Base-by-base conservation (phyloP, 2,888 invertebrate genomes). In the Agonopterix arenella region DNA sequence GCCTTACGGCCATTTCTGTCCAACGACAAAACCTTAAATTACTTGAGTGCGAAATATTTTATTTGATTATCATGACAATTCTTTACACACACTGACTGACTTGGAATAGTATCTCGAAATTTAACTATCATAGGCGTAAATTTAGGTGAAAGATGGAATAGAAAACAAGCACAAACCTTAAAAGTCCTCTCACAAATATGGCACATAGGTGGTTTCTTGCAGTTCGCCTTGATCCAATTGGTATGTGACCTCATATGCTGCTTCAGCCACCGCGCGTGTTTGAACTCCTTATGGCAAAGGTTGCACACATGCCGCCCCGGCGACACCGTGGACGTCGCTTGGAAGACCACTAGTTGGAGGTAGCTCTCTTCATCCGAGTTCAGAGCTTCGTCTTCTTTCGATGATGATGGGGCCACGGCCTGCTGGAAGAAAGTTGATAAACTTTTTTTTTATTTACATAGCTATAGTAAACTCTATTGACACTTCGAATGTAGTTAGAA, bases 171-270 rank as follows among this genome's bases (percentile, higher is more conserved):
- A 28, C 28, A 28, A 28, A 84, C 88, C 80, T 92, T 92, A 59
- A 92, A 92, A 53, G 91, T 90, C 69, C 92, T 85, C 40, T 90
- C 81, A 55, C 92, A 92, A 44, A 92, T 90, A 11, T 85, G 82
- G 63, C 92, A 92, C 75, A 90, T 90, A 1, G 92, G 92, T 16
- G 91, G 92, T 63, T 92, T 92, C 77, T 92, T 92, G 70, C 92
- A 92, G 56, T 92, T 92, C 0, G 92, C 92, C 60, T 89, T 90
- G 58, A 92, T 92, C 92, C 92, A 92, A 73, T 92, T 92, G 10
- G 90, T 82, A 57, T 92, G 92, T 0, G 90, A 90, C 13, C 91
- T 73, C 92, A 92, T 92, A 60, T 92, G 92, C 55, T 90, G 89
- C 60, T 92, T 91, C 8, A 92, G 74, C 82, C 92, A 92, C 46